phyloP scores from a whole-genome alignment of 2,797 vertebrate species.

The Phataginus tricuspis region DNA sequence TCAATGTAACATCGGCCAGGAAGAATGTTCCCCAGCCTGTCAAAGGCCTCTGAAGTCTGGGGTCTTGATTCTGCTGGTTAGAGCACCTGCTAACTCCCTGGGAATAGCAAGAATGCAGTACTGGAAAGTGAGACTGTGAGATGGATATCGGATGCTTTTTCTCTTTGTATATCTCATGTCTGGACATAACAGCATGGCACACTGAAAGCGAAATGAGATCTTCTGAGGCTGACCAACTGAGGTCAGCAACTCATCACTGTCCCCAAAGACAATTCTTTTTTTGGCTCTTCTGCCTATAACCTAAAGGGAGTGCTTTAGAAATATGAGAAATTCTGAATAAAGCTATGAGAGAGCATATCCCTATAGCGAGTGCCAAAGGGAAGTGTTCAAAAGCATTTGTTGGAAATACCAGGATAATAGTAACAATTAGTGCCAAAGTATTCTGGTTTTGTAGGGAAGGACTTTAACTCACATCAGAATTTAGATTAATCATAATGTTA shows the following conservation, averaged over 20 bases:
- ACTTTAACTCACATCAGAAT: not conserved
- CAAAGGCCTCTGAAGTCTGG: not conserved
- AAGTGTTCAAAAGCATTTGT: conserved; percentile 53
- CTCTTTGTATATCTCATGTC: not conserved
- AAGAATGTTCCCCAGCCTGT: not conserved
- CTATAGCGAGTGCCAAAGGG: not conserved
- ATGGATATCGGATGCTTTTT: not conserved
- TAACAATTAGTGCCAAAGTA: not conserved
- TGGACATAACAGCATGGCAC: not conserved
- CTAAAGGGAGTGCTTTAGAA: conserved; percentile 36
- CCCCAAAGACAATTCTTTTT: not conserved
- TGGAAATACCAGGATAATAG: conserved; percentile 48
- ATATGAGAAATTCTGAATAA: conserved; percentile 58
- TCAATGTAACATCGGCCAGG: not conserved
- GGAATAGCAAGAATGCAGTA: not conserved
- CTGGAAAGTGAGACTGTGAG: not conserved
- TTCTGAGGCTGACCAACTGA: conserved; percentile 31
- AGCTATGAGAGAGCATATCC: not conserved
- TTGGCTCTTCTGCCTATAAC: not conserved
- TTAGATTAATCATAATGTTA: conserved; percentile 32
- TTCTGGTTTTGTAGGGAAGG: not conserved
- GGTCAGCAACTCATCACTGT: not conserved
- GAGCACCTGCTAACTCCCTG: not conserved
- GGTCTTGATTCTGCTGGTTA: not conserved
- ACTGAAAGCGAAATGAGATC: conserved; percentile 44